Conservation (phyloP, 2,888 invertebrate species). For the Tiliacea aurago region DNA sequence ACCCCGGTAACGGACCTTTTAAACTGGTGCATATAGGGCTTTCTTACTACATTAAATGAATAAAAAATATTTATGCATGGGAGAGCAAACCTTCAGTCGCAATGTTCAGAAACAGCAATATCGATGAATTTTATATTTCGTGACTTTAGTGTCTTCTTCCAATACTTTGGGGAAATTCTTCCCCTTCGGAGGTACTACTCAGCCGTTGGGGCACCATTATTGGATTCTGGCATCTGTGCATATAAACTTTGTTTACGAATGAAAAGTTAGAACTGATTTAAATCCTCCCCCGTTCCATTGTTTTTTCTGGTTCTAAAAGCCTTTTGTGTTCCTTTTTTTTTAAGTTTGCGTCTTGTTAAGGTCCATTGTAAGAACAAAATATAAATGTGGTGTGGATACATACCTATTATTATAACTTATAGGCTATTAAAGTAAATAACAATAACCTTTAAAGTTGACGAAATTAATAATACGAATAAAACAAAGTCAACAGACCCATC, state of each 20-base stretch:
- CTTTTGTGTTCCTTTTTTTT: slow-evolving; percentile 27
- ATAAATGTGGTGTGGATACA: background rate
- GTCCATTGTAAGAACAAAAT: background rate
- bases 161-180: slow-evolving; percentile 86
- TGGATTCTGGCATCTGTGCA: slow-evolving; percentile 86
- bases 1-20: slow-evolving; percentile 57
- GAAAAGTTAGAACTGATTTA: slow-evolving; percentile 82
- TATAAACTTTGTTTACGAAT: slow-evolving; percentile 85
- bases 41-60: slow-evolving; percentile 56
- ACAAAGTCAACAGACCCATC: slow-evolving; percentile 9
- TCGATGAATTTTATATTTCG: slow-evolving; percentile 87
- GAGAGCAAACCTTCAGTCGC: slow-evolving; percentile 56
- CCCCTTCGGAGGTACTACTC: slow-evolving; percentile 80
- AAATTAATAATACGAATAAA: slow-evolving; percentile 19
- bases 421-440: background rate
- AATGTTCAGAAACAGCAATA: slow-evolving; percentile 80
- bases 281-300: slow-evolving; percentile 69
- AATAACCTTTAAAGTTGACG: background rate
- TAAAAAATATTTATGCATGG: slow-evolving; percentile 58
- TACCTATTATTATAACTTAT: background rate
- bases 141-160: slow-evolving; percentile 80
- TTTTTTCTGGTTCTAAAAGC: slow-evolving; percentile 38
- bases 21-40: slow-evolving; percentile 53
- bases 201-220: slow-evolving; percentile 83
- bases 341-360: background rate